Percentiles rank a stretch among this genome's conserved stretches.
These are phyloP conservation scores for Cyanocitta stelleri DNA, from an alignment of 2,113 vertebrate species.

Conservation along the genomic window DNA sequence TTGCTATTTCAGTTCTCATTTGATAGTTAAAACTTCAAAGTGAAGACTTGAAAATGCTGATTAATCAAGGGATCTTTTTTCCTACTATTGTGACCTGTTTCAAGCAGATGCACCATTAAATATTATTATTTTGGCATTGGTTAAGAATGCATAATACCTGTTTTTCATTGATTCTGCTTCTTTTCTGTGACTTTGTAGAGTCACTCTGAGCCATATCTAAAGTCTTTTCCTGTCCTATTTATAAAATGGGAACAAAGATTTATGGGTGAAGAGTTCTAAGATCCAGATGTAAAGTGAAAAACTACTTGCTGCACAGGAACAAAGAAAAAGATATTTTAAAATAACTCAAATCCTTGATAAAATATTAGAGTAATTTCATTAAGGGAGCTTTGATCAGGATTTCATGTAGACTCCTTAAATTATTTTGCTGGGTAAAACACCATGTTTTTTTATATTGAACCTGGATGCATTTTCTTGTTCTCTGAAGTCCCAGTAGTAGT, in stretches of 20 bases:
- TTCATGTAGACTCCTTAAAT: not conserved
- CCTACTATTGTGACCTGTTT: not conserved
- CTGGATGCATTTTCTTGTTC: not conserved
- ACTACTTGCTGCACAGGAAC: not conserved
- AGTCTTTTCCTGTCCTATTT: not conserved
- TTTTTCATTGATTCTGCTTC: not conserved
- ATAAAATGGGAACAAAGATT: not conserved
- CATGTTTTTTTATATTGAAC: not conserved
- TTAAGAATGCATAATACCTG: not conserved
- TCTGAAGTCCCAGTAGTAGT: not conserved
- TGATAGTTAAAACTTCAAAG: not conserved
- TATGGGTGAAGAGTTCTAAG: not conserved
- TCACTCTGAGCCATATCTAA: not conserved
- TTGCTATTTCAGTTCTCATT: not conserved
- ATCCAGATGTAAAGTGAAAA: not conserved
- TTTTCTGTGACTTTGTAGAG: not conserved
- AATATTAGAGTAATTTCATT: not conserved
- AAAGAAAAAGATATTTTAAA: not conserved
- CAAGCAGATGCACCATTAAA: not conserved
- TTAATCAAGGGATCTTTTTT: not conserved
- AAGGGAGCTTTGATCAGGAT: not conserved
- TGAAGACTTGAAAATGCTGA: not conserved
- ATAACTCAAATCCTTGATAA: not conserved
- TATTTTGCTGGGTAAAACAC: not conserved
- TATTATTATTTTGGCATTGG: not conserved